Evolutionary conservation across 2,888 invertebrate species (phyloP).

Genomic region (Orthosia cruda): DNA sequence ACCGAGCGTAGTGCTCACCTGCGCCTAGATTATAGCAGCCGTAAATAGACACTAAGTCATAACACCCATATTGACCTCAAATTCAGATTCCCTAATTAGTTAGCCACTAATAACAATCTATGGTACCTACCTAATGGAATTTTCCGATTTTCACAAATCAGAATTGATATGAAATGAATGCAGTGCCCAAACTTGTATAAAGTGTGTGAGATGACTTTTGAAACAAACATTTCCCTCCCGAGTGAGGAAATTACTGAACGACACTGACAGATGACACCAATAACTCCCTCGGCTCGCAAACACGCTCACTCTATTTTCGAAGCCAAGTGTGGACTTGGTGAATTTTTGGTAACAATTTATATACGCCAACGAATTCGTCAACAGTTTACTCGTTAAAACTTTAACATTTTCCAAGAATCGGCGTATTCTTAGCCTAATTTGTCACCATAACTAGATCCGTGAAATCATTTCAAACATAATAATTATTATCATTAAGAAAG

Average conservation of each 20-base stretch:
- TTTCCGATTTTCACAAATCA: conserved; percentile 55
- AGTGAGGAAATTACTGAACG: conserved; percentile 87
- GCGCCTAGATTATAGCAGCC: conserved; percentile 62
- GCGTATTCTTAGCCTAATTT: conserved; percentile 46
- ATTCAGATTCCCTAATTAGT: conserved; percentile 30
- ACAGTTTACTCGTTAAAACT: conserved; percentile 38
- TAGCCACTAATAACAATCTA: background rate
- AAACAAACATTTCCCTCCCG: conserved; percentile 84
- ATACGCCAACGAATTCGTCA: conserved; percentile 57
- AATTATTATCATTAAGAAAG: conserved; percentile 59
- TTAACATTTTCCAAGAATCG: conserved; percentile 21
- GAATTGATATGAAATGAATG: conserved; percentile 60
- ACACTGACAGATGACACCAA: conserved; percentile 89
- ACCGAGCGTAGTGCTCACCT: conserved; percentile 62
- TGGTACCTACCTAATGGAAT: conserved; percentile 17
- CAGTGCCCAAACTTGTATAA: conserved; percentile 76
- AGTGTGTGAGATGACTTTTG: conserved; percentile 84
- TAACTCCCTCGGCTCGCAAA: conserved; percentile 84
- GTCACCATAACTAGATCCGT: conserved; percentile 40
- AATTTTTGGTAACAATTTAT: conserved; percentile 74
- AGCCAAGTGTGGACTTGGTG: conserved; percentile 75
- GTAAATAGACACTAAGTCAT: conserved; percentile 54
- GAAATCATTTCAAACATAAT: conserved; percentile 46
- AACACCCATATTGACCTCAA: conserved; percentile 29
- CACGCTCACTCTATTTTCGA: conserved; percentile 78